Percentiles rank a stretch among this genome's conserved stretches.
These are phyloP conservation scores for Pterocles burchelli DNA, from an alignment of 2,113 vertebrate genomes.

Conservation along the genomic window DNA sequence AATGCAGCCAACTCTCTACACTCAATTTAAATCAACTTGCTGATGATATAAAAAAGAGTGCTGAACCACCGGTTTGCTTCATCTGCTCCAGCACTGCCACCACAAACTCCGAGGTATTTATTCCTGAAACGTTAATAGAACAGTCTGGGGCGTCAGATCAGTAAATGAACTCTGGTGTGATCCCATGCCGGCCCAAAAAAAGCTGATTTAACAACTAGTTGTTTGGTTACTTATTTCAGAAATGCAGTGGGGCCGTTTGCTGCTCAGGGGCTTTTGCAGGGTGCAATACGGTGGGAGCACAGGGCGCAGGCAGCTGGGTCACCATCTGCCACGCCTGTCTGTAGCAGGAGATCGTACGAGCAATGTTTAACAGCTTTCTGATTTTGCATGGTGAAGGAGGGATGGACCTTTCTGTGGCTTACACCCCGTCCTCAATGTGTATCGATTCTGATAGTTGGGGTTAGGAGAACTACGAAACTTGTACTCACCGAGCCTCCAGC, in stretches of 20 bases:
- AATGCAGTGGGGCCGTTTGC: not conserved
- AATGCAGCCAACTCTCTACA: slow-evolving; percentile 57
- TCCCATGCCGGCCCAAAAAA: slow-evolving; percentile 31
- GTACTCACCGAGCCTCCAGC: not conserved
- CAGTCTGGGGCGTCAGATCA: slow-evolving; percentile 10
- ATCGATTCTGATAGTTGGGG: not conserved
- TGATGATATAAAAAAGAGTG: slow-evolving; percentile 68
- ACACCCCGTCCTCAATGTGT: not conserved
- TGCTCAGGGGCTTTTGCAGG: not conserved
- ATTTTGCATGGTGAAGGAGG: not conserved
- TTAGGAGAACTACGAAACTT: not conserved
- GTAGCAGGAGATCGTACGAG: not conserved
- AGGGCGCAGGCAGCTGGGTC: not conserved
- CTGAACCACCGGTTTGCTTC: slow-evolving; percentile 63
- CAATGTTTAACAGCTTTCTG: not conserved
- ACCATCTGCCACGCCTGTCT: not conserved
- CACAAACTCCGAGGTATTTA: slow-evolving; percentile 52
- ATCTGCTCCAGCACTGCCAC: slow-evolving; percentile 61
- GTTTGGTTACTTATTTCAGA: slow-evolving; percentile 18
- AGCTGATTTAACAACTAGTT: slow-evolving; percentile 51
- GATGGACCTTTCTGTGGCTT: not conserved
- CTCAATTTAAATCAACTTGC: slow-evolving; percentile 74
- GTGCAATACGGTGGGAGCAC: not conserved
- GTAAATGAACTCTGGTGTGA: slow-evolving; percentile 31
- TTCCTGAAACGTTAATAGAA: slow-evolving; percentile 47